These are phyloP conservation scores for Tricholauxania praeusta DNA, from an alignment of 2,888 invertebrate species.

Conservation along the genomic window DNA sequence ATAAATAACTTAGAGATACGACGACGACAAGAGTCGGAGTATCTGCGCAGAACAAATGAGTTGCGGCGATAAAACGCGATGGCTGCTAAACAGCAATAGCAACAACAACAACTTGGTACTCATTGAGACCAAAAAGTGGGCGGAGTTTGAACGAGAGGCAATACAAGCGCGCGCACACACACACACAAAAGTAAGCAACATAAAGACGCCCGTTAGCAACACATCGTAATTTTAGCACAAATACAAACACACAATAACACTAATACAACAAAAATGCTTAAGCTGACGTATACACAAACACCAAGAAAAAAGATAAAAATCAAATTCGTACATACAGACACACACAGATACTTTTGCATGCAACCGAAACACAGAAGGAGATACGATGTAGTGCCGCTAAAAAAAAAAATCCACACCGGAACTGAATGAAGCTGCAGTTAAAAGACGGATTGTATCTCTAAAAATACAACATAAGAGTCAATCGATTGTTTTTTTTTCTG, in stretches of 20 bases:
- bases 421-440: constrained; percentile 2
- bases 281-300: constrained; percentile 7
- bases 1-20: constrained; percentile 34
- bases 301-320: constrained; percentile 17
- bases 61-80: constrained; percentile 32
- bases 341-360: background rate
- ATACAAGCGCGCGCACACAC: background rate
- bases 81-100: constrained; percentile 15
- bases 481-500: constrained; percentile 16
- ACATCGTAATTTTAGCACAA: background rate
- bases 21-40: background rate
- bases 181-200: constrained; percentile 8
- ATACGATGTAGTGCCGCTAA: background rate
- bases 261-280: background rate
- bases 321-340: too few relatives aligned
- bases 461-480: background rate
- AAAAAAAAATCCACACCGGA: background rate
- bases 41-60: constrained; percentile 29
- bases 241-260: background rate
- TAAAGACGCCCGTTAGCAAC: constrained; percentile 30
- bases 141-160: background rate
- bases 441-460: constrained; percentile 7
- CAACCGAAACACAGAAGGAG: background rate
- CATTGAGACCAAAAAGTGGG: background rate
- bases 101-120: constrained; percentile 20